Evolutionary conservation across 2,113 vertebrate genomes (phyloP).

Genomic region (Tauraco erythrolophus): DNA sequence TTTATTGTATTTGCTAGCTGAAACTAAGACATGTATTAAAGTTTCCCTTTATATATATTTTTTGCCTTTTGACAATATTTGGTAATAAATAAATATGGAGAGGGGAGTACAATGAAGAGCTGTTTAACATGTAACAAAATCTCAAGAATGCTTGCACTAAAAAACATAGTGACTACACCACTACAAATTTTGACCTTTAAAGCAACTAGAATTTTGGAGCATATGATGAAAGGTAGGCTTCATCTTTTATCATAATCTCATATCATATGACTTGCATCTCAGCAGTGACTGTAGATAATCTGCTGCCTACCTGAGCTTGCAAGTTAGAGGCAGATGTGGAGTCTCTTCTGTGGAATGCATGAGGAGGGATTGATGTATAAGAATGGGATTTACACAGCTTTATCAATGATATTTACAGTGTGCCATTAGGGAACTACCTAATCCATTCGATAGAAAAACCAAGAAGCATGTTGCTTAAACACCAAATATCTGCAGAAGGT

Average conservation of each 20-base stretch:
- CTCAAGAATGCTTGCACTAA: neutral
- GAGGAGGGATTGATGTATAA: neutral
- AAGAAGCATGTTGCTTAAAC: neutral
- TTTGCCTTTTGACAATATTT: neutral
- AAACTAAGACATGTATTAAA: neutral
- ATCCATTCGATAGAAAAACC: neutral
- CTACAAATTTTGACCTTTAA: neutral
- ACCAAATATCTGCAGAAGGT: neutral
- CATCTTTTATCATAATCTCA: neutral
- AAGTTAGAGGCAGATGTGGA: neutral
- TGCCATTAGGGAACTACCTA: neutral
- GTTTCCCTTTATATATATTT: neutral
- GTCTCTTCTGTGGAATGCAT: neutral
- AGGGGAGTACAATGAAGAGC: neutral
- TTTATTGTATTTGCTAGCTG: neutral
- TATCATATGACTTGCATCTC: neutral
- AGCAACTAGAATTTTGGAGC: neutral
- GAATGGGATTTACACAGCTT: neutral
- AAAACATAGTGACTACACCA: neutral
- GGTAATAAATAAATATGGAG: neutral
- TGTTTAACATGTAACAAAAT: neutral
- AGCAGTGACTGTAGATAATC: neutral
- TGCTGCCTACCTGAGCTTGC: neutral
- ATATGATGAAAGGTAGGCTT: neutral
- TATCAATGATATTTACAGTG: neutral